Evolutionary conservation across 1,140 invertebrate species (phyloP), one percentile per base, ranked within the genome.

Genomic region (Sinonovacula constricta): DNA sequence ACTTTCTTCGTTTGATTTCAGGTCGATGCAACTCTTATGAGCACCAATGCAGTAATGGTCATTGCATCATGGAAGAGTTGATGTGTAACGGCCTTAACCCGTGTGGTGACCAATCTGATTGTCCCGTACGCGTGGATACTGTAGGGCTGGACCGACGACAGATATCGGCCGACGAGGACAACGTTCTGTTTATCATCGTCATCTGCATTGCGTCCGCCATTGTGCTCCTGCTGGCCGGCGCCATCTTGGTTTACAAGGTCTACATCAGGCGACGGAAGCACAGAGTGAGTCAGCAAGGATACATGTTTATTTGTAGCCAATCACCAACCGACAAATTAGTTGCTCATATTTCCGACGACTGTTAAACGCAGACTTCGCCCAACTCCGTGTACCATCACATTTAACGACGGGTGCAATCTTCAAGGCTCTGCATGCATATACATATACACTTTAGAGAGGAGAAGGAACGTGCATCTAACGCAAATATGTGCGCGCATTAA

Each of bases 1-100:
- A n/a, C n/a, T n/a, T n/a, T n/a, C n/a, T n/a, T n/a, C n/a, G n/a
- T n/a, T n/a, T n/a, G n/a, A 45, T 59, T 59, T 28, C 53, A 78
- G 75, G 75, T 22, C 53, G 57, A 3, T 78, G 75, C 28, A 67
- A 33, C 36, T 69, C 66, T 4, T 69, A 69, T 51, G 75, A 78
- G n/a, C 31, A 69, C 30, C 15, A 54, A 10, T 78, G 75, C 49
- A 36, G 4, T 36, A 78, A 68, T 34, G 56, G 56, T 4, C 75
- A 36, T 4, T 78, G 75, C 28, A 78, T 78, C 26, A 70, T 70
- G 57, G 28, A 69, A 22, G 75, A 78, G 1, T 33, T 78, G 22
- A 66, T 78, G 12, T 78, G 75, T 49, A 78, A 78, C 12, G 75
- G 75, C 0, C 66, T 62, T 45, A 78, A 78, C 30, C 75, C 75